phyloP scores from a whole-genome alignment of 2,113 vertebrate species.

The Toxotes jaculatrix region DNA sequence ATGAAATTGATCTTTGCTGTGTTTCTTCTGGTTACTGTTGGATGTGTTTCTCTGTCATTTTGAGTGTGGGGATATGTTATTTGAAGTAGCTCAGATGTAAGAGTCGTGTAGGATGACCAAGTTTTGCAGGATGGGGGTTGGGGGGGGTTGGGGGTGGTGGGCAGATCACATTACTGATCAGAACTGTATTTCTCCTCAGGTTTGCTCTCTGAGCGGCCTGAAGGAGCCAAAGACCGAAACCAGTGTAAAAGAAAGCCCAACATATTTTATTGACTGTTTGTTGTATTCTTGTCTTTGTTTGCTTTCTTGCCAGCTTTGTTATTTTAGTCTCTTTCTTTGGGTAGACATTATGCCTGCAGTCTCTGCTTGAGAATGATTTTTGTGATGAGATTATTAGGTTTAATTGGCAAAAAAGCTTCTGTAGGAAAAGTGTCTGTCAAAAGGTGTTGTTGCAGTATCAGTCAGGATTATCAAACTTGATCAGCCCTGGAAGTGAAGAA shows the following conservation, averaged over 20 bases:
- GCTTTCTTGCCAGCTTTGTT: constrained; percentile 51
- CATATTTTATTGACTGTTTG: constrained; percentile 45
- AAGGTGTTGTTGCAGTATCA: constrained; percentile 61
- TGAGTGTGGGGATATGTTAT: constrained; percentile 58
- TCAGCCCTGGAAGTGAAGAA: constrained; percentile 32
- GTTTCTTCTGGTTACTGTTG: constrained; percentile 69
- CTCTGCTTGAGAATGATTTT: constrained; percentile 58
- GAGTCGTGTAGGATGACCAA: constrained; percentile 29
- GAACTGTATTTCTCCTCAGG: constrained; percentile 50
- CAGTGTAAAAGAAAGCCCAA: constrained; percentile 52
- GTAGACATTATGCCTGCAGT: constrained; percentile 59
- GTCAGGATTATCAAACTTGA: constrained; percentile 23
- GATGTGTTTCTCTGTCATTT: constrained; percentile 70
- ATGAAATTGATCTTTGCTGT: constrained; percentile 69
- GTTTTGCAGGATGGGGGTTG: constrained; percentile 2
- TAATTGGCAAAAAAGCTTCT: constrained; percentile 31
- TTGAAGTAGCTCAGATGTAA: constrained; percentile 60
- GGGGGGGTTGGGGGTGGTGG: background rate
- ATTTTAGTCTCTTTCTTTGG: constrained; percentile 57
- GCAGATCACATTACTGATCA: constrained; percentile 53
- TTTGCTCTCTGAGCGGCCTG: constrained; percentile 42
- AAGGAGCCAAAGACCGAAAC: constrained; percentile 64
- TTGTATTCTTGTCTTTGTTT: constrained; percentile 55
- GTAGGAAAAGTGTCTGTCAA: constrained; percentile 45
- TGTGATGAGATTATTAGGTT: constrained; percentile 58